phyloP scores from a whole-genome alignment of 2,113 vertebrate species.

The Thunnus maccoyii region DNA sequence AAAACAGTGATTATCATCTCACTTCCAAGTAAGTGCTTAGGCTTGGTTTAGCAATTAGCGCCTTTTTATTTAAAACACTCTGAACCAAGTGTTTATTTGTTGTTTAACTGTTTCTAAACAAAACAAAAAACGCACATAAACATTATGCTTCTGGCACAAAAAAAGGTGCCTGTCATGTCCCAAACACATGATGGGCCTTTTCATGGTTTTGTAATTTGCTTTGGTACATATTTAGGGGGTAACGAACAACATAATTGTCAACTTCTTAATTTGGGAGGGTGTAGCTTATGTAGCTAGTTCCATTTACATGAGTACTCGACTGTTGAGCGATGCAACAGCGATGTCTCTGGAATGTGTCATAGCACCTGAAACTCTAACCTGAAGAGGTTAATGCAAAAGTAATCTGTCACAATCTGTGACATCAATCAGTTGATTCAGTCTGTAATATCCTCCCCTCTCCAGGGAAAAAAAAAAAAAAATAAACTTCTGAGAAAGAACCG shows the following conservation, averaged over 20 bases:
- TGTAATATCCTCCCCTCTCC: constrained; percentile 47
- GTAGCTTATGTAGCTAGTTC: constrained; percentile 62
- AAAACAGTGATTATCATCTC: constrained; percentile 66
- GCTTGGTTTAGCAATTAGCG: constrained; percentile 22
- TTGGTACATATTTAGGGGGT: constrained; percentile 65
- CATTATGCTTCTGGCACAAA: constrained; percentile 42
- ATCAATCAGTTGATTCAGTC: constrained; percentile 41
- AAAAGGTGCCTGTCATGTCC: neutral
- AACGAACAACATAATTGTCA: constrained; percentile 31
- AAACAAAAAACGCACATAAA: constrained; percentile 45
- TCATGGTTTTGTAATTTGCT: constrained; percentile 47
- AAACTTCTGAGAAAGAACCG: constrained; percentile 85
- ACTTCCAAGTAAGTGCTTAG: constrained; percentile 68
- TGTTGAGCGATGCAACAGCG: constrained; percentile 69
- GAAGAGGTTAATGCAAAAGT: constrained; percentile 38
- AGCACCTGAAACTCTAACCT: constrained; percentile 79
- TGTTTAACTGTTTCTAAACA: constrained; percentile 28
- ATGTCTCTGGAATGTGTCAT: constrained; percentile 86
- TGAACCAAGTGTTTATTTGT: constrained; percentile 22
- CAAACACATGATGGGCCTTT: constrained; percentile 20
- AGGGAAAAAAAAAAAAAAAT: constrained; percentile 71
- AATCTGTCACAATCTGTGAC: constrained; percentile 29
- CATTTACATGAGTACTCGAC: constrained; percentile 34
- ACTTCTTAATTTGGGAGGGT: constrained; percentile 26
- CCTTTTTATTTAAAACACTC: constrained; percentile 38